Evolutionary conservation across 2,797 vertebrate species (phyloP), one percentile per base, ranked within the genome.

Genomic region (Lophotriccus pileatus): DNA sequence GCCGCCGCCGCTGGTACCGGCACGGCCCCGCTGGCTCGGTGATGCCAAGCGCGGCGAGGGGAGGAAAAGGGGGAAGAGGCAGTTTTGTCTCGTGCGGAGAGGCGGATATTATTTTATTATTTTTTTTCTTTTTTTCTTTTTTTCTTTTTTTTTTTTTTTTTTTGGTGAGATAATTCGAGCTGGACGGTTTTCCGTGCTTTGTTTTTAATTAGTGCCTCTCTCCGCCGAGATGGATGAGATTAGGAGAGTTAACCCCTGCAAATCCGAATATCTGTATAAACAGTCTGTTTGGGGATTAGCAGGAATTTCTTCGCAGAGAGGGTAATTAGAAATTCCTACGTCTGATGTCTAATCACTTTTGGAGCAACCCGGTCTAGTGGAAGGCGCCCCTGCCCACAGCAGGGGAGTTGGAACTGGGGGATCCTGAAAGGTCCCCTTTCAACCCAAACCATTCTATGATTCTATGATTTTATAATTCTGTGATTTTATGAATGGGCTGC

Each of bases 21-120:
- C 27, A 6, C 55, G 55, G 55, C 55, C n/a, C 55, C 55, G 25
- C 58, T 12, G 59, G 60, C 39, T 21, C 39, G 19, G 60, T 9
- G 60, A 32, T 63, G 60, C 60, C 25, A 19, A 60, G 37, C 58
- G 58, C 36, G 36, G 36, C 24, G 24, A 37, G 36, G 25, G 36
- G 36, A 27, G 11, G 36, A 43, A 44, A 34, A 5, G 4, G 5
- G 19, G 8, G 8, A 7, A 20, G 44, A n/a, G 39, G 2, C 24
- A 11, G 23, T 1, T 25, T 55, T 14, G 3, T n/a, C 25, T 47
- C 34, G 0, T 43, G 49, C 56, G 2, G 34, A 79, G 4, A 46
- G 4, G 12, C 3, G 3, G 17, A 10, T 8, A 32, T 22, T 58
- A 2, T 27, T 37, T 13, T 17, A 49, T 47, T 22, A 6, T 46